Evolutionary conservation across 1,140 invertebrate species (phyloP), one percentile per base, ranked within the genome.

Genomic region (Ridgeia piscesae): DNA sequence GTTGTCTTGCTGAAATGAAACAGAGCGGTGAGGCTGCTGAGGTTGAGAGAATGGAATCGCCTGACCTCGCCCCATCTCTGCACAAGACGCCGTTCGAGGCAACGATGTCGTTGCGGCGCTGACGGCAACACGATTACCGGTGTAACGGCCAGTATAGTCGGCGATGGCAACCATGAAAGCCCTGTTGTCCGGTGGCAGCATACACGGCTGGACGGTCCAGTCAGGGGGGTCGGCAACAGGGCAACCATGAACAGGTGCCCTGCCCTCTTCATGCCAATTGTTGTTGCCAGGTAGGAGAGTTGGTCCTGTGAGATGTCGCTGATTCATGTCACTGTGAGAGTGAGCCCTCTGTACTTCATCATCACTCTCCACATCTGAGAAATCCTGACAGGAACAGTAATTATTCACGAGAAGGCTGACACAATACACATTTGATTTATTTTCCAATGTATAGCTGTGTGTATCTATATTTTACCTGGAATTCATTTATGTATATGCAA

Each of bases 1-100:
- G 42, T 91, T 6, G 77, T 92, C 93, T 93, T 48, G 93, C 93
- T 35, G 93, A 93, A 89, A 94, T 90, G 21, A 93, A 93, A 42
- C 92, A 92, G 17, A 94, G 34, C 1, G 93, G 33, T 8, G 91
- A 92, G 21, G 91, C 21, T 92, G 92, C 93, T 35, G 91, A 34
- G 1, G 92, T 58, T 8, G 58, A 4, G 27, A 77, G 58, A 27
- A 27, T 0, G 48, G 48, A 21, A 11, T 11, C 21, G 48, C 21
- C 21, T 21, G 8, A 50, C 48, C 21, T 21, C 21, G 48, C 21
- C 48, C 48, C 48, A 21, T 50, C 48, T 50, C 48, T 50, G 48
- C 21, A 50, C 48, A 50, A 50, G 48, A 50, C 8, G 48, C 21
- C 48, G 48, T 50, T 21, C 48, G 8, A 21, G 48, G 48, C 8